Evolutionary conservation across 2,888 invertebrate species (phyloP).

Genomic region (Erynnis tages): DNA sequence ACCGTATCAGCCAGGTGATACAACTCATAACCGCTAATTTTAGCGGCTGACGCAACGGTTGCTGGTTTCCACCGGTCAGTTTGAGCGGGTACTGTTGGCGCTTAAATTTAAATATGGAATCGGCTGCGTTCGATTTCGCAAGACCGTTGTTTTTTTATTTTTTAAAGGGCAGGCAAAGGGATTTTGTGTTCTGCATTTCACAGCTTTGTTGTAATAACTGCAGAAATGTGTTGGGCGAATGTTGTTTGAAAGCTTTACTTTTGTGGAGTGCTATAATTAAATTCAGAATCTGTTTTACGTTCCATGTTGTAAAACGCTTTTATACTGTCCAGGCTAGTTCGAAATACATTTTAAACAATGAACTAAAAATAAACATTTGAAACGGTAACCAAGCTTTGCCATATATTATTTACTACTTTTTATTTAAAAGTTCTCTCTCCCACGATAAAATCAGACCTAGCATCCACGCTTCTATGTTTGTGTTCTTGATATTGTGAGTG

Average conservation of each 20-base stretch:
- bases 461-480: too few species aligned
- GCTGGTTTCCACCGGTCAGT: slow-evolving; percentile 42
- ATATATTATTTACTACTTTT: too few species aligned
- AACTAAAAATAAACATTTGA: background rate
- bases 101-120: slow-evolving; percentile 62
- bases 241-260: background rate
- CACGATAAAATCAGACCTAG: too few species aligned
- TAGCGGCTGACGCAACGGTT: slow-evolving; percentile 33
- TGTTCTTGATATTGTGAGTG: too few species aligned
- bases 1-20: slow-evolving; percentile 28
- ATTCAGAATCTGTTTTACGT: background rate
- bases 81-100: slow-evolving; percentile 53
- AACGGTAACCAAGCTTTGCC: too few species aligned
- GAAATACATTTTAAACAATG: background rate
- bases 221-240: background rate
- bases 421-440: too few species aligned
- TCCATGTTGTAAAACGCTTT: background rate
- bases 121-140: slow-evolving; percentile 27
- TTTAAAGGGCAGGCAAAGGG: background rate
- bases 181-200: too few species aligned
- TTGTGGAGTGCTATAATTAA: background rate
- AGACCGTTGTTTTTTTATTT: slow-evolving; percentile 4
- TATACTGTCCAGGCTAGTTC: background rate
- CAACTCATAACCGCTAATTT: slow-evolving; percentile 34
- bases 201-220: too few species aligned